Conservation (phyloP, 2,797 vertebrate species). For the Erpetoichthys calabaricus region DNA sequence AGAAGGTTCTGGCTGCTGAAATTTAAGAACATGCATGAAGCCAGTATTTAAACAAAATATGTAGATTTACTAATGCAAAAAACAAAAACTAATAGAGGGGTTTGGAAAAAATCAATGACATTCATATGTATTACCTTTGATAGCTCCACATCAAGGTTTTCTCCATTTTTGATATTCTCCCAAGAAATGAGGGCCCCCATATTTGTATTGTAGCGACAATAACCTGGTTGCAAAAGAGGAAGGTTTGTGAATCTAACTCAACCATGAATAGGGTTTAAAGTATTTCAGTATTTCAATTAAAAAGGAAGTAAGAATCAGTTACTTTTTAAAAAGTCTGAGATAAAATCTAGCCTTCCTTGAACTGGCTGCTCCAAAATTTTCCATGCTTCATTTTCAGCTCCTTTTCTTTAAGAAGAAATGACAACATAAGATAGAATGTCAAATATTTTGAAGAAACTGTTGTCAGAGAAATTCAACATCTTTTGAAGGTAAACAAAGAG, state of each 20-base stretch:
- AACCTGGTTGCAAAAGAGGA: slow-evolving; percentile 25
- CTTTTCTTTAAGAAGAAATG: slow-evolving; percentile 44
- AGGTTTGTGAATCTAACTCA: background rate
- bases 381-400: slow-evolving; percentile 32
- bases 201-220: slow-evolving; percentile 44
- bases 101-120: no score
- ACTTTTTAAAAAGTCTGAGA: slow-evolving; percentile 67
- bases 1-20: no score
- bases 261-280: no score
- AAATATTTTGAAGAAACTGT: background rate
- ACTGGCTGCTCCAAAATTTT: slow-evolving; percentile 27
- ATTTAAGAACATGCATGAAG: no score
- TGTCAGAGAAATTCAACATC: no score
- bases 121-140: slow-evolving; percentile 59
- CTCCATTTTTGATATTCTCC: slow-evolving; percentile 49
- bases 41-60: no score
- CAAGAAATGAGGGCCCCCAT: slow-evolving; percentile 44
- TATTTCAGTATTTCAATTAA: background rate
- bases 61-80: no score
- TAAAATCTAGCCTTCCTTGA: slow-evolving; percentile 42
- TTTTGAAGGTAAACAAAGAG: no score
- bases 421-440: background rate
- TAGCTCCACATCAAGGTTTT: slow-evolving; percentile 55
- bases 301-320: slow-evolving; percentile 24
- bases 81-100: no score